phyloP scores from a whole-genome alignment of 2,888 invertebrate genomes.

The Prionchulus punctatus region DNA sequence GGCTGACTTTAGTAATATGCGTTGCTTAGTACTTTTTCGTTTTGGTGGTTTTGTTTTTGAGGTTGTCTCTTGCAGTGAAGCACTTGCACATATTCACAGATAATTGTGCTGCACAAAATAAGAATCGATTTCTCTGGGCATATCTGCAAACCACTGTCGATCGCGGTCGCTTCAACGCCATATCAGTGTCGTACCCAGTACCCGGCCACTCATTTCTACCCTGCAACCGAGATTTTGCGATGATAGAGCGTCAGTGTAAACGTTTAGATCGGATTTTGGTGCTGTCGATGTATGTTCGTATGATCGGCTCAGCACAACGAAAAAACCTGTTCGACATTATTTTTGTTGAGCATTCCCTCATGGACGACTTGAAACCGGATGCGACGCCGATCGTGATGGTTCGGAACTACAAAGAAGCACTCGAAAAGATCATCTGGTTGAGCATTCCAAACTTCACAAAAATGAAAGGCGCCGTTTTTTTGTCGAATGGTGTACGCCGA shows the following conservation, averaged over 20 bases:
- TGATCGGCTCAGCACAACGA: neutral
- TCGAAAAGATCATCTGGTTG: too few species aligned
- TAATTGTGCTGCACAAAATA: too few species aligned
- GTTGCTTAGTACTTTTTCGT: too few species aligned
- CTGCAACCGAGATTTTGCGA: neutral
- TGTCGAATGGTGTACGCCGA: too few species aligned
- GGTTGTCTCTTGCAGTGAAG: neutral
- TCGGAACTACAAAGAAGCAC: neutral
- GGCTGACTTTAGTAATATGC: too few species aligned
- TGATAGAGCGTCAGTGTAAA: neutral
- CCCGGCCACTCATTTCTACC: neutral
- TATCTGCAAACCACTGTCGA: neutral
- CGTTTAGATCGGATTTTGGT: neutral
- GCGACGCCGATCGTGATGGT: neutral
- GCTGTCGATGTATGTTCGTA: neutral
- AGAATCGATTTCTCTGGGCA: neutral
- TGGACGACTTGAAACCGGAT: neutral
- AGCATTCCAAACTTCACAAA: too few species aligned
- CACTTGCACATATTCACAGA: neutral
- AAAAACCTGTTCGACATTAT: neutral
- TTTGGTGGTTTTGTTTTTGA: too few species aligned
- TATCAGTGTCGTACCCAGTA: neutral
- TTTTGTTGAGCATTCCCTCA: neutral
- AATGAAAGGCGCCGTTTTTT: too few species aligned
- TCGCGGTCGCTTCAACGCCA: slow-evolving; percentile 8